Percentiles rank a stretch among this genome's conserved stretches.
phyloP scores from a whole-genome alignment of 2,113 vertebrate species.

The Ascaphus truei region DNA sequence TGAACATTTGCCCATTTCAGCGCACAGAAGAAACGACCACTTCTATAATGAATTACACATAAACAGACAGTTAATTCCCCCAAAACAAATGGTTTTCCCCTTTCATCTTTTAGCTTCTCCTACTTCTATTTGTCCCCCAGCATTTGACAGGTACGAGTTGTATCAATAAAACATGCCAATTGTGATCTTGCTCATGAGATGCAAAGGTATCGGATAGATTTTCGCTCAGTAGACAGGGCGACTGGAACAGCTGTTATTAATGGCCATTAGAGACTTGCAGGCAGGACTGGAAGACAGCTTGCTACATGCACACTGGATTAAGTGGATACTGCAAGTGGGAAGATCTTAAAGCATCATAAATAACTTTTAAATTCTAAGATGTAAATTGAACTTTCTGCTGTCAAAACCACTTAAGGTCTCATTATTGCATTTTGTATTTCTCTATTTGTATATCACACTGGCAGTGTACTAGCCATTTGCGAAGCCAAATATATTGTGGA shows the following conservation, averaged over 20 bases:
- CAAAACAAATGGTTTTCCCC: conserved; percentile 29
- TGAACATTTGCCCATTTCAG: no score
- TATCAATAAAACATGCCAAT: conserved; percentile 58
- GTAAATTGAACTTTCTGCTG: conserved; percentile 46
- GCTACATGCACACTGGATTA: conserved; percentile 48
- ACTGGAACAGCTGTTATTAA: conserved; percentile 56
- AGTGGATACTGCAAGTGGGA: conserved; percentile 41
- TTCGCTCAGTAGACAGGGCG: conserved; percentile 41
- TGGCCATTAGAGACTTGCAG: conserved; percentile 43
- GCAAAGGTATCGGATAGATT: conserved; percentile 52
- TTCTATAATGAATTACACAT: conserved; percentile 39
- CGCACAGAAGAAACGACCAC: conserved; percentile 12
- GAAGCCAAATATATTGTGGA: neutral
- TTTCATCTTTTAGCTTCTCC: conserved; percentile 39
- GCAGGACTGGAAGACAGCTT: conserved; percentile 42
- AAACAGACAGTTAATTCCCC: conserved; percentile 38
- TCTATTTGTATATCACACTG: neutral
- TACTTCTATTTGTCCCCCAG: conserved; percentile 53
- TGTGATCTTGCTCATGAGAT: conserved; percentile 56
- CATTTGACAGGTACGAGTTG: conserved; percentile 49
- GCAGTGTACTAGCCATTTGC: neutral
- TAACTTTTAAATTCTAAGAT: conserved; percentile 45
- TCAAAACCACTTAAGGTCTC: conserved; percentile 47
- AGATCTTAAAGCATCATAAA: conserved; percentile 50
- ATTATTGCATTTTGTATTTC: conserved; percentile 8